Evolutionary conservation across 2,888 invertebrate genomes (phyloP).

Genomic region (Drosophila pseudotalamancana): DNA sequence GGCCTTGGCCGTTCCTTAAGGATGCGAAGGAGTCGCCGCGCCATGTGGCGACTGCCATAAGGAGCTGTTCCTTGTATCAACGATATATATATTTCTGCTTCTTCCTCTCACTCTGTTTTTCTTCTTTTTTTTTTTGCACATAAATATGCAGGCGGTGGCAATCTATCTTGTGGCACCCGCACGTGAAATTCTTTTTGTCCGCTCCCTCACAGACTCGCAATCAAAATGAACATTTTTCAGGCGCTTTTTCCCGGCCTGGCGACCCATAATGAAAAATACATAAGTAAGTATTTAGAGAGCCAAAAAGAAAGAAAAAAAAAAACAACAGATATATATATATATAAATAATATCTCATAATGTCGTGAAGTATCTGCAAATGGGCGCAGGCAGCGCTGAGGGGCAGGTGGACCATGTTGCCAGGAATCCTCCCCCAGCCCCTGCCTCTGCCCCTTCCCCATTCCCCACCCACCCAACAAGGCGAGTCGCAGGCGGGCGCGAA

Average conservation of each 20-base stretch:
- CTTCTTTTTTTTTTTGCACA: slow-evolving; percentile 78
- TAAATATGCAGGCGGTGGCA: slow-evolving; percentile 74
- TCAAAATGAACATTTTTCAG: slow-evolving; percentile 57
- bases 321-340: slow-evolving; percentile 23
- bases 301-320: slow-evolving; percentile 16
- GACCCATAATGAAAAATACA: slow-evolving; percentile 75
- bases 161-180: slow-evolving; percentile 78
- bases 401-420: slow-evolving; percentile 44
- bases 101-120: not conserved
- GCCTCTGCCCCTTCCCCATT: not conserved
- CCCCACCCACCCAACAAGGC: slow-evolving; percentile 11
- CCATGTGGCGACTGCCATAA: slow-evolving; percentile 57
- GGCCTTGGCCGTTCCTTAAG: slow-evolving; percentile 19
- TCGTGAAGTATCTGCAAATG: slow-evolving; percentile 72
- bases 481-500: slow-evolving; percentile 44
- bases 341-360: slow-evolving; percentile 81
- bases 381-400: slow-evolving; percentile 5
- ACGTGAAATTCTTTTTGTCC: slow-evolving; percentile 72
- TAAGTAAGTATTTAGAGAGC: slow-evolving; percentile 63
- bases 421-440: slow-evolving; percentile 1
- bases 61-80: slow-evolving; percentile 38
- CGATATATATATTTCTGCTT: too few relatives aligned
- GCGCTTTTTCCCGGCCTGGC: slow-evolving; percentile 13
- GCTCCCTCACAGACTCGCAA: slow-evolving; percentile 28
- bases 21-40: slow-evolving; percentile 27